Evolutionary conservation across 2,797 vertebrate species (phyloP), one percentile per base, ranked within the genome.

Genomic region (Epinephelus malabaricus): DNA sequence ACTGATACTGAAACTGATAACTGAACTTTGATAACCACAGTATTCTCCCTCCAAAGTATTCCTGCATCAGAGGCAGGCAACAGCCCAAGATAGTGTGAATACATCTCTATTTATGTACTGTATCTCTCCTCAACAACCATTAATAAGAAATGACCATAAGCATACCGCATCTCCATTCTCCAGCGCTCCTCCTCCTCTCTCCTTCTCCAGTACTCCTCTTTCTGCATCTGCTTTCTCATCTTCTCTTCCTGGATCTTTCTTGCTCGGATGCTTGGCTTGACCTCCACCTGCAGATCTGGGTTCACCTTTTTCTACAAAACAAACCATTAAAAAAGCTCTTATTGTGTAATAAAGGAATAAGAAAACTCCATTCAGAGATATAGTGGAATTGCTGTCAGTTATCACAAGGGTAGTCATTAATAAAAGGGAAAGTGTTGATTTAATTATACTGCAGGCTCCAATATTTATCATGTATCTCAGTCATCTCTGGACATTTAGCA

Each of bases 151-250:
- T 15, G 2, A 40, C 6, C 14, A n/a, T 0, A 51, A 25, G 1
- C 66, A 0, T 89, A 99, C 98, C 98, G 96, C 97, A 99, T 99
- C 93, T 99, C 98, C 97, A 99, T 98, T 80, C 98, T 96, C 98
- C 98, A 99, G 79, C 98, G 97, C 73, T 99, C 98, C 30, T 99
- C 98, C 54, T 99, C 98, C 89, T 99, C 98, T 65, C 98, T 93
- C 50, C 98, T 96, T 91, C 98, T 95, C 98, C 98, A 99, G 85
- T 98, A 99, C 84, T 99, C 98, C 73, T 99, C 98, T 88, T 99
- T 99, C 88, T 99, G 98, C 97, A 99, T 98, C 87, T 99, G 98
- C 76, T 99, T 99, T 61, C 98, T 97, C 98, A 99, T 99, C 90
- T 99, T 99, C 72, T 99, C 98, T 84, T 99, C 98, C 85, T 99